Conservation (phyloP, 2,113 vertebrate genomes). For the Turdus rufiventris region DNA sequence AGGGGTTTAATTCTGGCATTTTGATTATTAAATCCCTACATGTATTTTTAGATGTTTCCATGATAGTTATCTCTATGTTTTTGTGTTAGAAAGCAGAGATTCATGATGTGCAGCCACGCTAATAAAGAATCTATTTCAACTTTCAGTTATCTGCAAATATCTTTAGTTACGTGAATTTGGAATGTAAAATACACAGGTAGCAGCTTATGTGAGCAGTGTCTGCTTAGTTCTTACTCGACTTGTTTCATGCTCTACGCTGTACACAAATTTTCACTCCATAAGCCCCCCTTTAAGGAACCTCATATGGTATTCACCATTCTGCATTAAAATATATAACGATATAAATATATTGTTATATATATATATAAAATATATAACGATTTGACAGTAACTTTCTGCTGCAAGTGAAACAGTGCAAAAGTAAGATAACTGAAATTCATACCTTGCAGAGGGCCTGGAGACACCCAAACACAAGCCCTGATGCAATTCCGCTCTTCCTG, state of each 20-base stretch:
- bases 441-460: conserved; percentile 15
- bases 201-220: not conserved
- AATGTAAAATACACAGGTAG: not conserved
- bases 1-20: not conserved
- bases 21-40: not conserved
- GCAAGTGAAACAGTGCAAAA: not conserved
- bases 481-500: not conserved
- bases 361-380: no score
- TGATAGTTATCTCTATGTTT: not conserved
- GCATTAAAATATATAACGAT: no score
- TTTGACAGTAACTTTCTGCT: not conserved
- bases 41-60: not conserved
- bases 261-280: not conserved
- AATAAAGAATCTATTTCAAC: not conserved
- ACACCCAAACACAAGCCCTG: not conserved
- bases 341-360: no score
- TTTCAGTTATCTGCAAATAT: not conserved
- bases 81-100: not conserved
- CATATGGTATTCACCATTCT: not conserved
- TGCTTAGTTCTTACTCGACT: not conserved
- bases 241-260: not conserved
- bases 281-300: not conserved
- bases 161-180: not conserved
- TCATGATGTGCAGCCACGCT: not conserved
- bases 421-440: not conserved